Evolutionary conservation across 2,888 invertebrate species (phyloP).

Genomic region (Phengaris arion): DNA sequence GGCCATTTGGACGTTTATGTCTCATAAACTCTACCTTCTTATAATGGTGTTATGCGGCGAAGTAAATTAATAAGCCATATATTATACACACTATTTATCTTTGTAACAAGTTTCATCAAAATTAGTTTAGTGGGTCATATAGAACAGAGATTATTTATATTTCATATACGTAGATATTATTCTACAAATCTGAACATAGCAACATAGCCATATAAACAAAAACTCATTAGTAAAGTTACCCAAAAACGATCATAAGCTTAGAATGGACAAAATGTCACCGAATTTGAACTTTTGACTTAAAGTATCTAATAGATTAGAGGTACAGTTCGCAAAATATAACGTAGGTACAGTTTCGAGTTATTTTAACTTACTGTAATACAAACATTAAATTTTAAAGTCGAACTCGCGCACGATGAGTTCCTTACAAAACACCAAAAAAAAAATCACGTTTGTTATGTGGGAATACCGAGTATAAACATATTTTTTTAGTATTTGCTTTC

Average conservation of each 20-base stretch:
- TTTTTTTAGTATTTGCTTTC: no score
- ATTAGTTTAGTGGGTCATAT: slow-evolving; percentile 6
- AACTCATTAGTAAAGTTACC: background rate
- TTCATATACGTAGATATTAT: background rate
- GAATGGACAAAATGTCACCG: background rate
- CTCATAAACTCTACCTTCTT: slow-evolving; percentile 7
- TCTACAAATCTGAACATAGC: background rate
- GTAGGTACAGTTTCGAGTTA: background rate
- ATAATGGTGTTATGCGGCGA: background rate
- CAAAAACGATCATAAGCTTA: background rate
- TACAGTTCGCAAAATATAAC: background rate
- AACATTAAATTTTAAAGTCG: no score
- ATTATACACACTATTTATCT: background rate
- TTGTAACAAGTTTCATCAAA: slow-evolving; percentile 6
- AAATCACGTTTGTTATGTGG: no score
- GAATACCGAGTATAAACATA: no score
- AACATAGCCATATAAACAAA: background rate
- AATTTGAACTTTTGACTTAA: slow-evolving; percentile 1
- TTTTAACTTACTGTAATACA: background rate
- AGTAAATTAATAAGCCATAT: background rate
- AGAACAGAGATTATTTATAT: background rate
- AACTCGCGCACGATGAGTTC: no score
- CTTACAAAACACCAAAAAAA: no score
- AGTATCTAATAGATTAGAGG: background rate
- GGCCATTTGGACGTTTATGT: background rate